Conservation (phyloP, 2,113 vertebrate genomes). For the Plotosus lineatus region DNA sequence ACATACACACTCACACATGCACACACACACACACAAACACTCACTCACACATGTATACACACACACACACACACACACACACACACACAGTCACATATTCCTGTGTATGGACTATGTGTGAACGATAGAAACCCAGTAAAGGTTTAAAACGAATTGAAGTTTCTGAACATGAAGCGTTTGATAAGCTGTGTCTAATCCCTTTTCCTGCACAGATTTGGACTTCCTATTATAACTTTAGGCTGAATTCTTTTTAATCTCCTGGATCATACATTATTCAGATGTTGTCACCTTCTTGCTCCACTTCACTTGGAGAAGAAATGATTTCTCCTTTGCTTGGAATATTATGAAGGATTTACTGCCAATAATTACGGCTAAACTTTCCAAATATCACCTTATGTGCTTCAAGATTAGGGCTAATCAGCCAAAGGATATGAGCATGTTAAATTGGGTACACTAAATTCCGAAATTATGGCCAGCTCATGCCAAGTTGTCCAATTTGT, state of each 20-base stretch:
- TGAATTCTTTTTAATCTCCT: constrained; percentile 39
- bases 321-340: constrained; percentile 21
- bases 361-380: constrained; percentile 59
- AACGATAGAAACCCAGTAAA: neutral
- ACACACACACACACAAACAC: neutral
- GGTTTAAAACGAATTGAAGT: neutral
- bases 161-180: neutral
- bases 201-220: constrained; percentile 4
- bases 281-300: constrained; percentile 28
- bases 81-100: neutral
- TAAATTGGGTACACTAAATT: constrained; percentile 65
- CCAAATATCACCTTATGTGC: constrained; percentile 54
- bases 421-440: constrained; percentile 53
- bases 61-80: neutral
- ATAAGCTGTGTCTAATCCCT: constrained; percentile 13
- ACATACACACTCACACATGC: neutral
- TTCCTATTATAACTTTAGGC: constrained; percentile 25
- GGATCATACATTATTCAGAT: constrained; percentile 43
- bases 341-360: constrained; percentile 41
- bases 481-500: constrained; percentile 60
- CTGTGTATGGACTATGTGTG: neutral
- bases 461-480: constrained; percentile 63
- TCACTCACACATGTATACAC: neutral
- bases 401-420: constrained; percentile 61
- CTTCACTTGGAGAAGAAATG: neutral